phyloP scores from a whole-genome alignment of 1,140 invertebrate species.

The Bilobella aurantiaca region DNA sequence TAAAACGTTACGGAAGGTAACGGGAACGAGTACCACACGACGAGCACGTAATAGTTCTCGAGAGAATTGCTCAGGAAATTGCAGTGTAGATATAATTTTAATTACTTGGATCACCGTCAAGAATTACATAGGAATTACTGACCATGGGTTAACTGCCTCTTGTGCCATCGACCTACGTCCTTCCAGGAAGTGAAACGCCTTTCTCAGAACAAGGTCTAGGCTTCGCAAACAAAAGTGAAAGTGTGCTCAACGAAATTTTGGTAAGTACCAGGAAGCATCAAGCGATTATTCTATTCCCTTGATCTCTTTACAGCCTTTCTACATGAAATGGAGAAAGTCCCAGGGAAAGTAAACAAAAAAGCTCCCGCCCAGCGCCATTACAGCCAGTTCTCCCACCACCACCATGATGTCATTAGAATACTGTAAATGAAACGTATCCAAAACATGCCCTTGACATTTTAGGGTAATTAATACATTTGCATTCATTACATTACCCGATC shows the following conservation, averaged over 20 bases:
- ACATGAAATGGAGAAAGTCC: conserved; percentile 3
- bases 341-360: not conserved
- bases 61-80: not conserved
- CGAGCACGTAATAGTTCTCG: not conserved
- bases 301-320: not conserved
- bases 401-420: not conserved
- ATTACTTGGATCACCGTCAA: not conserved
- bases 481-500: not conserved
- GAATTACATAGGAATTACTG: not conserved
- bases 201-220: not conserved
- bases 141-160: not conserved
- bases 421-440: not conserved
- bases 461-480: conserved; percentile 7
- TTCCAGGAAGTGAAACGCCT: not conserved
- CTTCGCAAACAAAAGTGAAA: not conserved
- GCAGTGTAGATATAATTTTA: not conserved
- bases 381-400: not conserved
- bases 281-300: conserved; percentile 1
- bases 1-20: not conserved
- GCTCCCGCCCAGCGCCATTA: not conserved
- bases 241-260: not conserved
- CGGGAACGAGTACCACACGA: not conserved
- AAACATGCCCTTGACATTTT: conserved; percentile 4
- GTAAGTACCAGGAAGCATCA: no score
- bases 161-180: not conserved